Percentiles rank a stretch among this genome's conserved stretches.
Conservation (phyloP, 1,140 invertebrate genomes). For the Charaxes varanes region DNA sequence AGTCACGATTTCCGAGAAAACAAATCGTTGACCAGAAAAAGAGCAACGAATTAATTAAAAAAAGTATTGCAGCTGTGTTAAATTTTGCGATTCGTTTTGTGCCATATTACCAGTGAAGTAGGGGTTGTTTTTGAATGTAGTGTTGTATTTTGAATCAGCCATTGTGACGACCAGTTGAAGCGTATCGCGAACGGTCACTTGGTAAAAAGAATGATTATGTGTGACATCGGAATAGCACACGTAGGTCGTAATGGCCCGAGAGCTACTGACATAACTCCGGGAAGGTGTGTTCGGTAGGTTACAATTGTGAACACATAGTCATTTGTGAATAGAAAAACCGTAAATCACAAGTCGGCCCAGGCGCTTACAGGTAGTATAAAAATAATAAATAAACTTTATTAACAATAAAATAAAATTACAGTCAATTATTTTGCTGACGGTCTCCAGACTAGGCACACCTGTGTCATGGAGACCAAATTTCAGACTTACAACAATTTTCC, state of each 20-base stretch:
- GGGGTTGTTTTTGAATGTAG: slow-evolving; percentile 1
- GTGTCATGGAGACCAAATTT: too few species aligned
- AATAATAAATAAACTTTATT: too few species aligned
- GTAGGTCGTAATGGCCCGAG: too few species aligned
- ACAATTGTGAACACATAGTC: too few species aligned
- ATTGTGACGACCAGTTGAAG: slow-evolving; percentile 23
- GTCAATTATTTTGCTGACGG: too few species aligned
- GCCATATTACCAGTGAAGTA: slow-evolving; percentile 1
- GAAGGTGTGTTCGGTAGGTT: too few species aligned
- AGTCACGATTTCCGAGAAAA: slow-evolving; percentile 38
- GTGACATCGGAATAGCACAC: slow-evolving; percentile 18
- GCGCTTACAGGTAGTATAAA: not conserved
- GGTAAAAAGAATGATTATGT: slow-evolving; percentile 18
- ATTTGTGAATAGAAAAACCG: too few species aligned
- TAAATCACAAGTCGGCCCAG: not conserved
- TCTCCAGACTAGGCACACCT: too few species aligned
- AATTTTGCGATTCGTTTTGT: slow-evolving; percentile 8
- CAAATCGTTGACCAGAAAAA: slow-evolving; percentile 46
- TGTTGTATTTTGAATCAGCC: slow-evolving; percentile 7
- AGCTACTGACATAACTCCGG: too few species aligned
- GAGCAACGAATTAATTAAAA: slow-evolving; percentile 55
- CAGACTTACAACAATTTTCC: too few species aligned
- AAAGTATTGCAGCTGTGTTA: slow-evolving; percentile 34
- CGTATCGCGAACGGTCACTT: slow-evolving; percentile 25
- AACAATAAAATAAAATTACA: too few species aligned